Evolutionary conservation across 2,113 vertebrate genomes (phyloP).

Genomic region (Semnornis frantzii): DNA sequence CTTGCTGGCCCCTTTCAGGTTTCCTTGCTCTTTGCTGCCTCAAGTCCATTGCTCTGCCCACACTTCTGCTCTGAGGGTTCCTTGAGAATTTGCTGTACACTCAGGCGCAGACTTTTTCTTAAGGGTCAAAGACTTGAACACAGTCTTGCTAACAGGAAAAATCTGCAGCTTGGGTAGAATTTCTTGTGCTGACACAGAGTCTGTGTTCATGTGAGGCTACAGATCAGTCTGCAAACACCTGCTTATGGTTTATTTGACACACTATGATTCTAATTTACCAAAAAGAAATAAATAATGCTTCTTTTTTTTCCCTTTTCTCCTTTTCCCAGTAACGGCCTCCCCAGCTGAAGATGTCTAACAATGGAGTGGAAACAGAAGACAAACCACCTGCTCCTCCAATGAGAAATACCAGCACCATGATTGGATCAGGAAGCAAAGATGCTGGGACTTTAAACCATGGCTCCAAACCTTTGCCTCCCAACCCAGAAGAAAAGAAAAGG

Average conservation of each 20-base stretch:
- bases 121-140: background rate
- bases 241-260: background rate
- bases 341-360: conserved; percentile 91
- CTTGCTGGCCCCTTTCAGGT: background rate
- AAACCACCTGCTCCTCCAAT: conserved; percentile 96
- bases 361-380: conserved; percentile 91
- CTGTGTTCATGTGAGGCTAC: background rate
- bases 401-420: conserved; percentile 97
- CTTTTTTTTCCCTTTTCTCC: background rate
- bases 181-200: background rate
- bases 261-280: background rate
- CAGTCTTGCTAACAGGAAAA: background rate
- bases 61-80: background rate
- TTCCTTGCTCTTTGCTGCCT: background rate
- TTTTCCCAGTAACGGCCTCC: conserved; percentile 62
- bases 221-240: background rate
- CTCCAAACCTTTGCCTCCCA: conserved; percentile 94
- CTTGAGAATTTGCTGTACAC: background rate
- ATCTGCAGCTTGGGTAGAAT: background rate
- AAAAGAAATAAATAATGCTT: background rate
- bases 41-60: background rate
- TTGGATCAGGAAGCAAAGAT: conserved; percentile 90
- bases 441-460: conserved; percentile 86
- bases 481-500: conserved; percentile 95
- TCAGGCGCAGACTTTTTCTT: background rate